These are phyloP conservation scores for Rhorus exstirpatorius DNA, from an alignment of 2,888 invertebrate genomes.

Conservation along the genomic window DNA sequence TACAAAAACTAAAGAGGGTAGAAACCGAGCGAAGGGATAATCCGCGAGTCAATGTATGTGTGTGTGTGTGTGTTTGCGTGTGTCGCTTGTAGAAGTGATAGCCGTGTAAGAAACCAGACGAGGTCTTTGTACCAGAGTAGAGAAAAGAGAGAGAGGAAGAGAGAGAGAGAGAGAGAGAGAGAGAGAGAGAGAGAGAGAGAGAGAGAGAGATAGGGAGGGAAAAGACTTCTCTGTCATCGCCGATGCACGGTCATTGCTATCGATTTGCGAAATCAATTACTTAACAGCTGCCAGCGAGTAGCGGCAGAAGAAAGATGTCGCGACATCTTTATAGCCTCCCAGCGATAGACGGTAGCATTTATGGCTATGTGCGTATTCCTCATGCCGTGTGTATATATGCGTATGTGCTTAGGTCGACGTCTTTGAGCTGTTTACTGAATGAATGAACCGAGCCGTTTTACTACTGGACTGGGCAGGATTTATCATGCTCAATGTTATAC, in stretches of 20 bases:
- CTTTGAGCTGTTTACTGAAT: slow-evolving; percentile 53
- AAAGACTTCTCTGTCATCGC: slow-evolving; percentile 27
- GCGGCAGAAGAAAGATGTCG: slow-evolving; percentile 51
- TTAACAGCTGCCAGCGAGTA: slow-evolving; percentile 67
- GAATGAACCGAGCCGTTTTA: slow-evolving; percentile 31
- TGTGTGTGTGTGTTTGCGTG: slow-evolving; percentile 38
- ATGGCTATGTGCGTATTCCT: slow-evolving; percentile 10
- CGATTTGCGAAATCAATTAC: slow-evolving; percentile 72
- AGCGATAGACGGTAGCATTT: slow-evolving; percentile 30
- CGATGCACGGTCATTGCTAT: slow-evolving; percentile 69
- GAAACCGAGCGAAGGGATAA: slow-evolving; percentile 13
- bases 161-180: slow-evolving; percentile 11
- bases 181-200: slow-evolving; percentile 29
- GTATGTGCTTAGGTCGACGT: slow-evolving; percentile 13
- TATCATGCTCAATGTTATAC: slow-evolving; percentile 7
- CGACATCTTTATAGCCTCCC: slow-evolving; percentile 62
- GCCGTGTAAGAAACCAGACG: slow-evolving; percentile 54
- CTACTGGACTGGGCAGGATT: slow-evolving; percentile 7
- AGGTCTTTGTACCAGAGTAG: slow-evolving; percentile 57
- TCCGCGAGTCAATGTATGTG: slow-evolving; percentile 16
- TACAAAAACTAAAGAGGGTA: slow-evolving; percentile 15
- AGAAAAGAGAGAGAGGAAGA: slow-evolving; percentile 2
- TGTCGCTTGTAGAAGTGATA: slow-evolving; percentile 42
- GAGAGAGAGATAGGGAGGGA: slow-evolving; percentile 21
- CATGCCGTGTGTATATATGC: neutral